Base-by-base conservation (phyloP, 2,888 invertebrate genomes). In the Zonitis immaculata region DNA sequence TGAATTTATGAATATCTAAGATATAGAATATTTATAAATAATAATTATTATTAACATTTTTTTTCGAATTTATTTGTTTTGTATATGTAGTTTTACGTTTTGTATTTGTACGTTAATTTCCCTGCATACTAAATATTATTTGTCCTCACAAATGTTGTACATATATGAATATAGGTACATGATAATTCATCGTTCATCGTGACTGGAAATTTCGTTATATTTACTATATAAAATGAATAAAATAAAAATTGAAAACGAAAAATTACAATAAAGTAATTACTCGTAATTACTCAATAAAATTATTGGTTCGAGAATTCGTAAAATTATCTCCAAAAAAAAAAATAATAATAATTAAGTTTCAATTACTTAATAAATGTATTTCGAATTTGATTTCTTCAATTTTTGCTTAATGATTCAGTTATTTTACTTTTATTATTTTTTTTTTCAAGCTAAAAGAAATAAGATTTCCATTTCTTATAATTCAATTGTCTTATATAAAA, bases 141-240 rank as follows among this genome's bases (percentile, higher is more conserved):
- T 49, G 52, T 35, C 18, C 18, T 39, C 52, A 52, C 52, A 51
- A 52, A 49, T 52, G 39, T n/a, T n/a, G n/a, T n/a, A n/a, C n/a
- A n/a, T 46, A 26, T 49, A 52, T 56, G 56, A 56, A 56, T 56
- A 52, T 49, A n/a, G n/a, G n/a, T n/a, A 52, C 49, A 56, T 52
- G 42, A 44, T 45, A 27, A 16, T 49, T 27, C 18, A 52, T 46
- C 56, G 52, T 49, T 27, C 18, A 52, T 46, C 56, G 52, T 52
- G 56, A 56, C 56, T 56, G 47, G 49, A 56, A 56, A 56, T 52
- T 43, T 51, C 48, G 43, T 26, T 42, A 51, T 51, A 51, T 44
- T 44, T 51, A 39, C 14, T 32, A n/a, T 28, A 8, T 28, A 20
- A 28, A 43, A 32, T 35, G 8, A 26, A 42, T 48, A 18, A 39